Percentiles rank a stretch among this genome's conserved stretches.
Conservation (phyloP, 2,113 vertebrate species). For the Lepisosteus osseus region DNA sequence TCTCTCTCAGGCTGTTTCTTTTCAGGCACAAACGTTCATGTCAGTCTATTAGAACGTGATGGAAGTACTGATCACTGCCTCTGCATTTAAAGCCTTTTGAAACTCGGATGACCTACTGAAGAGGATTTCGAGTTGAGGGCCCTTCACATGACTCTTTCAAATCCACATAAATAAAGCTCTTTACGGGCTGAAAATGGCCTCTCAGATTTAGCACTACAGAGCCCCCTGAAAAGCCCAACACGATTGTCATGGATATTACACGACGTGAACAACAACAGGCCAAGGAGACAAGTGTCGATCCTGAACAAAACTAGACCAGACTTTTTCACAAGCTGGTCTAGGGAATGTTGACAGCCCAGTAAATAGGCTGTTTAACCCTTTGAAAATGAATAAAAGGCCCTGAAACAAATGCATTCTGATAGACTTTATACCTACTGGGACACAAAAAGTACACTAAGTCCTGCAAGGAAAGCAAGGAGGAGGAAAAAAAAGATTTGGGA, state of each 20-base stretch:
- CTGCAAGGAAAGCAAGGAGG: constrained; percentile 50
- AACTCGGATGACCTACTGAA: constrained; percentile 84
- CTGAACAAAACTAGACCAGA: constrained; percentile 87
- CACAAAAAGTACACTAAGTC: constrained; percentile 74
- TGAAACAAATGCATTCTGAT: constrained; percentile 93
- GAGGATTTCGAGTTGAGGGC: constrained; percentile 88
- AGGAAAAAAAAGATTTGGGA: constrained; percentile 43
- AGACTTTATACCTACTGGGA: constrained; percentile 81
- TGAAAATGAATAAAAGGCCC: constrained; percentile 88
- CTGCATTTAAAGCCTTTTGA: constrained; percentile 90
- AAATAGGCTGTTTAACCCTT: constrained; percentile 99
- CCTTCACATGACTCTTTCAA: constrained; percentile 96
- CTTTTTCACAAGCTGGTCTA: constrained; percentile 79
- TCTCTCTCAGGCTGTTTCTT: constrained; percentile 27
- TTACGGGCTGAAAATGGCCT: constrained; percentile 96
- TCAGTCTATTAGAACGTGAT: constrained; percentile 94
- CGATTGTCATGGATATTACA: constrained; percentile 99
- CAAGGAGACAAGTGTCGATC: constrained; percentile 84
- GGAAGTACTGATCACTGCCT: constrained; percentile 87
- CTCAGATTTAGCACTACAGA: constrained; percentile 89
- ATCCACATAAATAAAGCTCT: constrained; percentile 97
- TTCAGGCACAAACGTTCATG: constrained; percentile 81
- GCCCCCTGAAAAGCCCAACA: constrained; percentile 86
- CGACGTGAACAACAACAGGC: constrained; percentile 91
- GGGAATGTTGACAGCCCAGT: constrained; percentile 90